These are phyloP conservation scores for Mycteria americana DNA, from an alignment of 2,797 vertebrate genomes.

Conservation along the genomic window DNA sequence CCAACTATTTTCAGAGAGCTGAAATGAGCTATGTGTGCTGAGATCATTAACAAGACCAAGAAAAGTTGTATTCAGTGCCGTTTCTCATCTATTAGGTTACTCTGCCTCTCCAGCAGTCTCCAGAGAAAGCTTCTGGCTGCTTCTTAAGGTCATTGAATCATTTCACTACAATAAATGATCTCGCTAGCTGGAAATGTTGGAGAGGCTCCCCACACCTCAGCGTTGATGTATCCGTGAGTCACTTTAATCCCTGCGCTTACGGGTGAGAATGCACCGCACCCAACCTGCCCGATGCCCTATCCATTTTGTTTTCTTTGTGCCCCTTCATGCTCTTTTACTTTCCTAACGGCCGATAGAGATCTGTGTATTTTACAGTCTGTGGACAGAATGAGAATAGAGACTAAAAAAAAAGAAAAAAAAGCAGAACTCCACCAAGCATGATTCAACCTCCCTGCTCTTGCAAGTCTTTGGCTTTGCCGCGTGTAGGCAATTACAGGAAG, in stretches of 20 bases:
- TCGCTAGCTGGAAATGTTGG: neutral
- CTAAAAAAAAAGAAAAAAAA: accelerated
- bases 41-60: neutral
- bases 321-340: neutral
- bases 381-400: neutral
- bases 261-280: neutral
- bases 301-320: neutral
- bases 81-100: neutral
- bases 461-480: neutral
- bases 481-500: neutral
- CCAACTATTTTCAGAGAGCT: neutral
- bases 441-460: neutral
- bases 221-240: neutral
- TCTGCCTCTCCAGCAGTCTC: neutral
- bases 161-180: neutral
- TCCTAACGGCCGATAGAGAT: neutral
- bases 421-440: neutral
- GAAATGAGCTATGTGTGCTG: neutral
- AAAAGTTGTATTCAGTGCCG: neutral
- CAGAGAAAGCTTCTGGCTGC: constrained; percentile 16
- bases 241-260: neutral
- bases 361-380: neutral
- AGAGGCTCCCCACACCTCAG: accelerated
- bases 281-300: neutral
- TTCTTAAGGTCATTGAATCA: constrained; percentile 44